Conservation (phyloP, 2,888 invertebrate genomes). For the Xestia sexstrigata region DNA sequence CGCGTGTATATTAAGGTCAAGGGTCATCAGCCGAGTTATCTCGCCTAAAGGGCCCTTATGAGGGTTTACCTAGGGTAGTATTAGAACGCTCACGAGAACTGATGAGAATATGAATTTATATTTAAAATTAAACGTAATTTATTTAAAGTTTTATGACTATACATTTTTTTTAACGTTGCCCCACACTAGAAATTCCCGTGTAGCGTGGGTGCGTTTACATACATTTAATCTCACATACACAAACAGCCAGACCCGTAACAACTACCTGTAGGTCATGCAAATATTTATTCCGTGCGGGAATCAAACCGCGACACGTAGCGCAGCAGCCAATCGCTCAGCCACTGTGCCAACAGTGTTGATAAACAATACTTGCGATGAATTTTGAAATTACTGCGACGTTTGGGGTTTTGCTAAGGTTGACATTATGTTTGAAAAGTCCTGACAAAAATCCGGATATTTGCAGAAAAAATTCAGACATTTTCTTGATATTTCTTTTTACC, state of each 20-base stretch:
- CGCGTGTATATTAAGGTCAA: constrained; percentile 63
- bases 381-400: too few species aligned
- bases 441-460: too few species aligned
- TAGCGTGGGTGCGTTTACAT: too few species aligned
- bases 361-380: neutral
- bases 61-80: constrained; percentile 16
- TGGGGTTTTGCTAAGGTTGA: too few species aligned
- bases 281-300: neutral
- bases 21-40: constrained; percentile 35
- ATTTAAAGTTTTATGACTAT: too few species aligned
- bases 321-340: neutral
- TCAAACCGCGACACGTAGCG: neutral
- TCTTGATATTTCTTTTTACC: too few species aligned
- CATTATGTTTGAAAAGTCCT: too few species aligned
- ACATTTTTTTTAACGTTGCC: too few species aligned
- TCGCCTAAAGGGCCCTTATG: constrained; percentile 20
- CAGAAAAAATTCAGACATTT: too few species aligned
- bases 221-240: too few species aligned
- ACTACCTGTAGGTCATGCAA: neutral
- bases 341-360: neutral
- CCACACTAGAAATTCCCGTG: too few species aligned
- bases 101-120: neutral
- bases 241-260: neutral
- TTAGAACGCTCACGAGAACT: constrained; percentile 1
- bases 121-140: too few species aligned